Evolutionary conservation across 2,888 invertebrate genomes (phyloP).

Genomic region (Axea sp.): DNA sequence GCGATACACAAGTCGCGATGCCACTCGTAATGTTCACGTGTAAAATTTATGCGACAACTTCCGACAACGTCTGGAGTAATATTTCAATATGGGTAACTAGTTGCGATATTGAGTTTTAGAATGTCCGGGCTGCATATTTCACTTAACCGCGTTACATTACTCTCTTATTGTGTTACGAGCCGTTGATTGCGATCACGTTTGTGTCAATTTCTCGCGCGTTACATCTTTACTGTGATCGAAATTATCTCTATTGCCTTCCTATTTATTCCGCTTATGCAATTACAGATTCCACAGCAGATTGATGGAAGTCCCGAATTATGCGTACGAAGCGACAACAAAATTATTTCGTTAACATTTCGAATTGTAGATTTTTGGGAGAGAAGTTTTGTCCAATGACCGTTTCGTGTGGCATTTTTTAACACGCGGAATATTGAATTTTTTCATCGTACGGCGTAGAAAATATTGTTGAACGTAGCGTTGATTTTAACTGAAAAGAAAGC

Average conservation of each 20-base stretch:
- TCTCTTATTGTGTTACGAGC: slow-evolving; percentile 36
- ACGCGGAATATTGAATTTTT: no score
- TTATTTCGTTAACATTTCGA: no score
- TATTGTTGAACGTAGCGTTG: no score
- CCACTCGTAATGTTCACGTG: slow-evolving; percentile 22
- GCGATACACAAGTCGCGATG: no score
- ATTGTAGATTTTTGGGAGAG: no score
- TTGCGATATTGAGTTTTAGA: slow-evolving; percentile 55
- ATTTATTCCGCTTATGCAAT: slow-evolving; percentile 1
- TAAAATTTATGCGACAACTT: slow-evolving; percentile 49
- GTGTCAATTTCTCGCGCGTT: slow-evolving; percentile 40
- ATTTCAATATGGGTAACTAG: slow-evolving; percentile 46
- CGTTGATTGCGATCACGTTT: slow-evolving; percentile 53
- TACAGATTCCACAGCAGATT: no score
- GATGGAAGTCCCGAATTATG: no score
- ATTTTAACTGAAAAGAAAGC: no score
- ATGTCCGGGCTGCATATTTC: slow-evolving; percentile 43
- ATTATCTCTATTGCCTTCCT: slow-evolving; percentile 18
- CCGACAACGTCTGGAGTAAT: slow-evolving; percentile 41
- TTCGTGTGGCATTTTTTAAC: no score
- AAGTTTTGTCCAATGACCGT: no score
- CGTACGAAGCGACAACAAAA: no score
- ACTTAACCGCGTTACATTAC: slow-evolving; percentile 58
- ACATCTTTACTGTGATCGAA: slow-evolving; percentile 32
- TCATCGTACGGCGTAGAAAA: no score